A percentile compares a stretch with the other conserved stretches of the same genome.
phyloP scores from a whole-genome alignment of 2,113 vertebrate species.

The Conger conger region DNA sequence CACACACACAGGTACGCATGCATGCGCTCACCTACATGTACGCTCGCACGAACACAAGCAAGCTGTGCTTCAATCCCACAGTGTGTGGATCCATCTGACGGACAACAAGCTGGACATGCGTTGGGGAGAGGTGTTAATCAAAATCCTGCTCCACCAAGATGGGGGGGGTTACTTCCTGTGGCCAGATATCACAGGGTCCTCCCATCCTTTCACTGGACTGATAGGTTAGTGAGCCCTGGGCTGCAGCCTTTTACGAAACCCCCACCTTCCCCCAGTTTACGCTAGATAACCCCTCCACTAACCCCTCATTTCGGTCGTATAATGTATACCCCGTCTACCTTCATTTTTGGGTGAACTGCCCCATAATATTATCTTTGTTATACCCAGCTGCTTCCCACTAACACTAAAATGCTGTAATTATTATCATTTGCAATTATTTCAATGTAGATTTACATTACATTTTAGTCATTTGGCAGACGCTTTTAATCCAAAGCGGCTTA shows the following conservation, averaged over 20 bases:
- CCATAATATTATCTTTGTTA: too few relatives aligned
- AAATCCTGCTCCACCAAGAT: background rate
- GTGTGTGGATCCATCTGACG: background rate
- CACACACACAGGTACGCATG: too few relatives aligned
- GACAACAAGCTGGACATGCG: background rate
- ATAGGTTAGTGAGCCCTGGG: background rate
- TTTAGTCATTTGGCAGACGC: too few relatives aligned
- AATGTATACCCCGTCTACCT: too few relatives aligned
- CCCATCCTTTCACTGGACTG: background rate
- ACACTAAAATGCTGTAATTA: too few relatives aligned
- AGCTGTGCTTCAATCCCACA: background rate
- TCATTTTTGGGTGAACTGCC: too few relatives aligned
- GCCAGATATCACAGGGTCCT: background rate
- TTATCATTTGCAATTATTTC: too few relatives aligned
- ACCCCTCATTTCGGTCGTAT: background rate
- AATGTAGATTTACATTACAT: too few relatives aligned
- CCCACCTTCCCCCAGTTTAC: background rate
- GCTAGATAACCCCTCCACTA: background rate
- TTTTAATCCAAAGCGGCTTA: too few relatives aligned
- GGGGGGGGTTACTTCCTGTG: background rate
- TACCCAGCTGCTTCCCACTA: too few relatives aligned
- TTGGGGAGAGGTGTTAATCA: background rate
- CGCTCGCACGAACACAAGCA: background rate
- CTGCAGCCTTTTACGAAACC: background rate
- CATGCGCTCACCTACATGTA: background rate